Evolutionary conservation across 2,113 vertebrate genomes (phyloP).

Genomic region (Sinosuthora webbiana): DNA sequence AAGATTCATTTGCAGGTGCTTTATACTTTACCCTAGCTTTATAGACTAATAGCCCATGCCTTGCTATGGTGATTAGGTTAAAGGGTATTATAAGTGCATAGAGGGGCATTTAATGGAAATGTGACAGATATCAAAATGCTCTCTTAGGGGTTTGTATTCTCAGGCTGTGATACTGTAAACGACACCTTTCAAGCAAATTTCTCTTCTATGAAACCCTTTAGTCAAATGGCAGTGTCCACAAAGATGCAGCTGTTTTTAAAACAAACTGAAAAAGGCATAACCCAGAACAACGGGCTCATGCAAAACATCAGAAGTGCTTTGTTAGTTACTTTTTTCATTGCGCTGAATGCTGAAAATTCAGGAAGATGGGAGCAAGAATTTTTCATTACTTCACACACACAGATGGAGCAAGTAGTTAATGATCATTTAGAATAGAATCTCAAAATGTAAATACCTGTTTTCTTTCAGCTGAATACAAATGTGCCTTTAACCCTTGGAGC

Average conservation of each 20-base stretch:
- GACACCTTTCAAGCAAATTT: neutral
- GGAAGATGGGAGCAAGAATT: neutral
- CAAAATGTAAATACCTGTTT: neutral
- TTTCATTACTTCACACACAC: neutral
- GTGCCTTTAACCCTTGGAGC: neutral
- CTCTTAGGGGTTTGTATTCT: neutral
- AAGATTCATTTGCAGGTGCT: neutral
- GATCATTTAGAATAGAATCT: neutral
- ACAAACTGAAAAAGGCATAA: neutral
- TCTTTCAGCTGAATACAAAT: neutral
- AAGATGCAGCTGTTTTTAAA: neutral
- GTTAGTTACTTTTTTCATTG: neutral
- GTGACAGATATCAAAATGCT: neutral
- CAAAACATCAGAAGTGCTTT: neutral
- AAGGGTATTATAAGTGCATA: neutral
- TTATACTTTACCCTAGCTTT: neutral
- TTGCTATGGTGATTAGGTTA: neutral
- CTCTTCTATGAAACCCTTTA: neutral
- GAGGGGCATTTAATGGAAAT: neutral
- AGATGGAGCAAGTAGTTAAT: neutral
- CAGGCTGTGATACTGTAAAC: neutral
- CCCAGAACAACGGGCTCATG: neutral
- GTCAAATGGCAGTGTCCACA: neutral
- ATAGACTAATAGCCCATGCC: neutral
- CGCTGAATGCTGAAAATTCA: neutral